Conservation (phyloP, 2,797 vertebrate genomes). For the Betta splendens region DNA sequence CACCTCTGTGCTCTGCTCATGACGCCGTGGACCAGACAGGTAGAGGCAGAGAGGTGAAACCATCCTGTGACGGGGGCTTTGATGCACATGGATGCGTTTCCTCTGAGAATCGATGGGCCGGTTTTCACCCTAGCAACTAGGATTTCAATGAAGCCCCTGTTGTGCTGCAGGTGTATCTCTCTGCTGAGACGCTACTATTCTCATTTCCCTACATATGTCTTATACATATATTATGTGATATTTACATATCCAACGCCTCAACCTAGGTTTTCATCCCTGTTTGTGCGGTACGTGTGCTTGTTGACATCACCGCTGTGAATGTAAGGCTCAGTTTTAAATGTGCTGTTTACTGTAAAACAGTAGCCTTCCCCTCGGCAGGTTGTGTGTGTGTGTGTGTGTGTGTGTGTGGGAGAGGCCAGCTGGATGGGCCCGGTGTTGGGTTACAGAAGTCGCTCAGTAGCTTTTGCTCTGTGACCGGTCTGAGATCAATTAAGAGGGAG, state of each 20-base stretch:
- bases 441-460: conserved; percentile 75
- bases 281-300: conserved; percentile 36
- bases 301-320: conserved; percentile 28
- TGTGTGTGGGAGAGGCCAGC: conserved; percentile 58
- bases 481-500: conserved; percentile 75
- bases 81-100: background rate
- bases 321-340: conserved; percentile 40
- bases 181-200: background rate
- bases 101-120: conserved; percentile 15
- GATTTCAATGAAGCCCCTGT: background rate
- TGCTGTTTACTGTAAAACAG: conserved; percentile 57
- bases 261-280: conserved; percentile 4
- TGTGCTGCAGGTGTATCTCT: background rate
- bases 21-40: conserved; percentile 32
- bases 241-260: background rate
- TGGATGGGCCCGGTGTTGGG: conserved; percentile 71
- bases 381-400: conserved; percentile 49
- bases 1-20: conserved; percentile 23
- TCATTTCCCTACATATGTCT: conserved; percentile 1
- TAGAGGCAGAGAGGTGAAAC: conserved; percentile 7
- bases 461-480: conserved; percentile 60
- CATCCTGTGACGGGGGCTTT: conserved; percentile 3
- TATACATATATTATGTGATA: background rate
- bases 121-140: too few species aligned
- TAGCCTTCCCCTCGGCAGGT: conserved; percentile 56